Evolutionary conservation across 2,797 vertebrate species (phyloP).

Genomic region (Numenius phaeopus): DNA sequence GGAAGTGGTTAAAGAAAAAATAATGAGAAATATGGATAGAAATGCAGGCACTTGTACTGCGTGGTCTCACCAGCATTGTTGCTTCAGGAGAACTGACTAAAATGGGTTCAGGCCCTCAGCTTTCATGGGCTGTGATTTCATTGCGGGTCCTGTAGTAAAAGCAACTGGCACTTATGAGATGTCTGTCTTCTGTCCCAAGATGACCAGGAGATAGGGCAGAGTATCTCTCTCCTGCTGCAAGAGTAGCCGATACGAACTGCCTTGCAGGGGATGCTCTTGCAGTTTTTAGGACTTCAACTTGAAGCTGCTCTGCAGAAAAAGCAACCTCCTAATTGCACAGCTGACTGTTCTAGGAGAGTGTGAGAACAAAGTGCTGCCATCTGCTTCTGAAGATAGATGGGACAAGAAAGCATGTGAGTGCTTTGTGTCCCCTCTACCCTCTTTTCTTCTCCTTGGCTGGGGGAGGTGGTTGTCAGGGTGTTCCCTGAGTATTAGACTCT

Average conservation of each 20-base stretch:
- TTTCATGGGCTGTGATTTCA: neutral
- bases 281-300: neutral
- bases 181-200: neutral
- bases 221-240: neutral
- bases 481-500: neutral
- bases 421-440: neutral
- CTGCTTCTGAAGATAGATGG: neutral
- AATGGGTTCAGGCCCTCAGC: neutral
- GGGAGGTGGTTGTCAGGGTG: neutral
- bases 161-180: neutral
- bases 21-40: neutral
- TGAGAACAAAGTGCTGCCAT: neutral
- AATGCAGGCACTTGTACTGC: accelerated
- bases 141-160: neutral
- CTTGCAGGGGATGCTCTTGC: neutral
- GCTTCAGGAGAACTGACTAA: neutral
- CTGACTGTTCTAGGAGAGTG: neutral
- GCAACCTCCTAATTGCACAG: neutral
- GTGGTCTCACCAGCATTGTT: neutral
- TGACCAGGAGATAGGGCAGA: neutral
- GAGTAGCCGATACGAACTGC: neutral
- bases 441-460: neutral
- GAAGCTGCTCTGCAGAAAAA: neutral
- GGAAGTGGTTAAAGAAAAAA: neutral
- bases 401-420: neutral